Evolutionary conservation across 2,797 vertebrate species (phyloP).

Genomic region (Enteromius viviparus): DNA sequence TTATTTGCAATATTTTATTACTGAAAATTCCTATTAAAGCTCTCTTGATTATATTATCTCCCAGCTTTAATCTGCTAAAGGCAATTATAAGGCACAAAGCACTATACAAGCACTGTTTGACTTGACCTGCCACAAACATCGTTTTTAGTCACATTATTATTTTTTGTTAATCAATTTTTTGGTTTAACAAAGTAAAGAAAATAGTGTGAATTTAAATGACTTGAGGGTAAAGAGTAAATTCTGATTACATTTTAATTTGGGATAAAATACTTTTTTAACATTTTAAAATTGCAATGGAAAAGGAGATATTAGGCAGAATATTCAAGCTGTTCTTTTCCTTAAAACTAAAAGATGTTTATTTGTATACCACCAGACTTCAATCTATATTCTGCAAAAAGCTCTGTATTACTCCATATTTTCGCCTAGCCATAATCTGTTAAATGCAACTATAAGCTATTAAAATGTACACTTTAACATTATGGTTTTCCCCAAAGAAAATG

Average conservation of each 20-base stretch:
- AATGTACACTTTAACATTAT: not conserved
- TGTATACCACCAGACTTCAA: not conserved
- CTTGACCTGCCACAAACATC: not conserved
- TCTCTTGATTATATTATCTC: not conserved
- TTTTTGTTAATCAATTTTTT: not conserved
- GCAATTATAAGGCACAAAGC: not conserved
- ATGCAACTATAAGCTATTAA: not conserved
- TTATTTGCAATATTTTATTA: not conserved
- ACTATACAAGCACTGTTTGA: not conserved
- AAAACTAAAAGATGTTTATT: not conserved
- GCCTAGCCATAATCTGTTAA: not conserved
- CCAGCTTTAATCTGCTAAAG: not conserved
- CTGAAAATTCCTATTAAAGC: not conserved
- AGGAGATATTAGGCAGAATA: not conserved
- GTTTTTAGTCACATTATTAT: not conserved
- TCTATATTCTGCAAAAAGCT: not conserved
- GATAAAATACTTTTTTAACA: not conserved
- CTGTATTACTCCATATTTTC: not conserved
- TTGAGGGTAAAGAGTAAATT: not conserved
- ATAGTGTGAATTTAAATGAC: not conserved
- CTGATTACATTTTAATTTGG: not conserved
- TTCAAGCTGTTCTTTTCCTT: not conserved
- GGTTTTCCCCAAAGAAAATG: not conserved
- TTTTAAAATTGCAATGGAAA: not conserved
- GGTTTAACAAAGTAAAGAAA: not conserved